These are phyloP conservation scores for Hoplostethus mediterraneus DNA, from an alignment of 2,797 vertebrate genomes.

Conservation along the genomic window DNA sequence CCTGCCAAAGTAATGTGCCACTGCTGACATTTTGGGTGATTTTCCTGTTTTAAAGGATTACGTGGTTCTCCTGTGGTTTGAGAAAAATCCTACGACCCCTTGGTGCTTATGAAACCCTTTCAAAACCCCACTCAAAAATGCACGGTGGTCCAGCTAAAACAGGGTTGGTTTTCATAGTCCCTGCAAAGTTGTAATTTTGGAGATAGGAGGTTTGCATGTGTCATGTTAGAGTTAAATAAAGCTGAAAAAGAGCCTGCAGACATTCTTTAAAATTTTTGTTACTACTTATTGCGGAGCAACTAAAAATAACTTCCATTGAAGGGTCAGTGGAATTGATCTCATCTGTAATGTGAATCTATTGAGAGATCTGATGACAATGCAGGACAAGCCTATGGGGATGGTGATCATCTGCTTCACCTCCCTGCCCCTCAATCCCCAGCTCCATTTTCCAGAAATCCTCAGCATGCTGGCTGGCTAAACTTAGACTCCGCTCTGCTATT, in stretches of 20 bases:
- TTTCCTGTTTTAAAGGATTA: not conserved
- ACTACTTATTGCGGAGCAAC: not conserved
- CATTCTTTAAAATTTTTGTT: not conserved
- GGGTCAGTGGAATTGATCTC: constrained; percentile 5
- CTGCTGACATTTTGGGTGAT: not conserved
- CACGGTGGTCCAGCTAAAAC: no score
- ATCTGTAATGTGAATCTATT: constrained; percentile 10
- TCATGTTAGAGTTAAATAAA: no score
- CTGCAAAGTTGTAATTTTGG: not conserved
- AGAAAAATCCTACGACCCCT: no score
- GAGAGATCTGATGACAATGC: constrained; percentile 30
- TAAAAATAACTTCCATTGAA: constrained; percentile 3
- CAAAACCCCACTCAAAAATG: not conserved
- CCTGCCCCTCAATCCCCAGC: constrained; percentile 10
- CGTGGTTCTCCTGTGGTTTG: no score
- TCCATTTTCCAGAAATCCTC: constrained; percentile 27
- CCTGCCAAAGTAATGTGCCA: not conserved
- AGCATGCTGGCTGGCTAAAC: constrained; percentile 20
- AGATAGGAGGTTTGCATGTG: no score
- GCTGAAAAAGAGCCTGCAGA: not conserved
- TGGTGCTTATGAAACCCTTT: no score
- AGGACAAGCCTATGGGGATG: constrained; percentile 31
- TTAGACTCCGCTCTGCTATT: constrained; percentile 21
- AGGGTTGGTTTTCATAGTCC: no score
- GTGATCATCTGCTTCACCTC: constrained; percentile 39